A percentile compares a stretch with the other conserved stretches of the same genome.
phyloP scores from a whole-genome alignment of 2,113 vertebrate species.

The Ceyx cyanopectus region DNA sequence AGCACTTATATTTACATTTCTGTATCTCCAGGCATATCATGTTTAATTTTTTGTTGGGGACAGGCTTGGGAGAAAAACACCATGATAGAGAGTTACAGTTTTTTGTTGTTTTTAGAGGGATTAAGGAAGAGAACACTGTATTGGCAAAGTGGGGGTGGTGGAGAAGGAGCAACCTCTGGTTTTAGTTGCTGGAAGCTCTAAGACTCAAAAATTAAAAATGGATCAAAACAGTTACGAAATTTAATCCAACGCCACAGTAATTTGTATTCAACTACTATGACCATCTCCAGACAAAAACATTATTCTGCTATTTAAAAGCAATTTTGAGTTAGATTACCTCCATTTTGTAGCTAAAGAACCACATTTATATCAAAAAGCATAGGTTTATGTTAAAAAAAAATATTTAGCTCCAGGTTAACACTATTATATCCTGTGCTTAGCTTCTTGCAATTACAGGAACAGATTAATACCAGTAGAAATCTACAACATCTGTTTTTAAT shows the following conservation, averaged over 20 bases:
- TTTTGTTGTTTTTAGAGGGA: background rate
- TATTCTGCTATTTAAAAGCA: background rate
- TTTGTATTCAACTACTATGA: background rate
- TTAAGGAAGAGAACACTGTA: background rate
- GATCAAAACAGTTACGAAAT: background rate
- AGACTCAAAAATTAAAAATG: background rate
- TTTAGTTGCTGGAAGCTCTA: background rate
- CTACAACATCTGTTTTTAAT: conserved; percentile 61
- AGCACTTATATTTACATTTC: conserved; percentile 1
- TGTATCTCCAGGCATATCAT: background rate
- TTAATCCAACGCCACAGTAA: background rate
- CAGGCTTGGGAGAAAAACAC: background rate
- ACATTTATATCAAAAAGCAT: background rate
- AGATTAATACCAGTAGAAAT: conserved; percentile 50
- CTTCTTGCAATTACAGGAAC: conserved; percentile 45
- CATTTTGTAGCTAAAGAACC: background rate
- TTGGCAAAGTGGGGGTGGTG: background rate
- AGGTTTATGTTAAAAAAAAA: background rate
- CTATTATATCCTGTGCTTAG: background rate
- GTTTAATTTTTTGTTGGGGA: background rate
- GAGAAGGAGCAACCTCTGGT: background rate
- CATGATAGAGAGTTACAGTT: background rate
- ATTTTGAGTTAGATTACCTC: background rate
- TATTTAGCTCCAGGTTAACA: conserved; percentile 16
- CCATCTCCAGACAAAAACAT: background rate